Percentiles rank a stretch among this genome's conserved stretches.
These are phyloP conservation scores for Sinonovacula constricta DNA, from an alignment of 1,140 invertebrate species.

Conservation along the genomic window DNA sequence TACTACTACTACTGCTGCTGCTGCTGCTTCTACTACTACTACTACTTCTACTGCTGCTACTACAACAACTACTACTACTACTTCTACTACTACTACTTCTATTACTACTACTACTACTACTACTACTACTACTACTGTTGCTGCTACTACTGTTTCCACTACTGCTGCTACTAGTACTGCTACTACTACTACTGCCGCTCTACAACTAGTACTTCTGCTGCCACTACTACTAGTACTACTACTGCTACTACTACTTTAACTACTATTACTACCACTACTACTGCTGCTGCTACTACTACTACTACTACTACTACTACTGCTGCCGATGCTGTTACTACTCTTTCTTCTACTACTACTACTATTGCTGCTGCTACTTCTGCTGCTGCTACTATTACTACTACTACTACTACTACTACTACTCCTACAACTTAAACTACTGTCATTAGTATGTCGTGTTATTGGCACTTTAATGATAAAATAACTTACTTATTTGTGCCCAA, in stretches of 20 bases:
- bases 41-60: too few relatives aligned
- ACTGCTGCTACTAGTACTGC: constrained; percentile 4
- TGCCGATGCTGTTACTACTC: not conserved
- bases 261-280: constrained; percentile 5
- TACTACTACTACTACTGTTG: constrained; percentile 8
- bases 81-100: constrained; percentile 1
- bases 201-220: constrained; percentile 6
- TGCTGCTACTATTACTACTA: not conserved
- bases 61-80: not conserved
- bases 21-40: too few relatives aligned
- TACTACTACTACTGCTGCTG: too few relatives aligned
- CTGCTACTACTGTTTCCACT: not conserved
- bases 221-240: constrained; percentile 6
- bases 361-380: not conserved
- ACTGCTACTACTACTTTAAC: not conserved
- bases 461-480: too few relatives aligned
- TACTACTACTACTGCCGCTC: too few relatives aligned
- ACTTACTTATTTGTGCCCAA: too few relatives aligned
- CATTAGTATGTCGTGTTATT: too few relatives aligned
- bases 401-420: constrained; percentile 4
- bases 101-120: constrained; percentile 9
- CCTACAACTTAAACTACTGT: too few relatives aligned
- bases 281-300: not conserved
- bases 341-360: too few relatives aligned
- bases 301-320: constrained; percentile 6